phyloP scores from a whole-genome alignment of 2,797 vertebrate species.

The Eurystomus glaucurus region DNA sequence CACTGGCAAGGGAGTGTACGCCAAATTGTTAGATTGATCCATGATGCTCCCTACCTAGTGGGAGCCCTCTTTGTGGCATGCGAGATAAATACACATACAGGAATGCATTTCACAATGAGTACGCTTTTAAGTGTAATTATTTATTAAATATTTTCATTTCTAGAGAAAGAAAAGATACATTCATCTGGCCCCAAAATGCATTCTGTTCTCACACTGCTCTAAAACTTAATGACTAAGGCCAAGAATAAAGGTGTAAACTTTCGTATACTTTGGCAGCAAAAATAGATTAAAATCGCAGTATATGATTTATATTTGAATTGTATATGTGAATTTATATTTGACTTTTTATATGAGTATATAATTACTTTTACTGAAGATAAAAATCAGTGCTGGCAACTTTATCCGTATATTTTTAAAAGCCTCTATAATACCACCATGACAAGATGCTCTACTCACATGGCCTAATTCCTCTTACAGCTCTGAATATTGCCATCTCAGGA shows the following conservation, averaged over 20 bases:
- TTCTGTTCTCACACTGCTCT: background rate
- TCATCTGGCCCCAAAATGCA: background rate
- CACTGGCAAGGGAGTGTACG: fast-evolving
- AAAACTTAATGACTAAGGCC: background rate
- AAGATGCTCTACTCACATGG: background rate
- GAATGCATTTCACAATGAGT: background rate
- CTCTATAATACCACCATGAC: background rate
- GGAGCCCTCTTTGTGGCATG: background rate
- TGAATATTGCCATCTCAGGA: conserved; percentile 45
- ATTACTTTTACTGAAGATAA: background rate
- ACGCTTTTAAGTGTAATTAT: background rate
- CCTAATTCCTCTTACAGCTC: conserved; percentile 29
- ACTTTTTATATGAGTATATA: background rate
- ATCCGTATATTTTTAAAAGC: background rate
- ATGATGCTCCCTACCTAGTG: background rate
- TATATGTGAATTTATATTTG: background rate
- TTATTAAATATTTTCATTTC: background rate
- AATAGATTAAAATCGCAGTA: background rate
- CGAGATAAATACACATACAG: background rate
- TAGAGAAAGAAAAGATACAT: background rate
- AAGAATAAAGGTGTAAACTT: background rate
- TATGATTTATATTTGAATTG: background rate
- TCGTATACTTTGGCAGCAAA: background rate
- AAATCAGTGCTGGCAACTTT: background rate
- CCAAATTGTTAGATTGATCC: background rate